Base-by-base conservation (phyloP, 2,113 vertebrate species). In the Turnix velox region DNA sequence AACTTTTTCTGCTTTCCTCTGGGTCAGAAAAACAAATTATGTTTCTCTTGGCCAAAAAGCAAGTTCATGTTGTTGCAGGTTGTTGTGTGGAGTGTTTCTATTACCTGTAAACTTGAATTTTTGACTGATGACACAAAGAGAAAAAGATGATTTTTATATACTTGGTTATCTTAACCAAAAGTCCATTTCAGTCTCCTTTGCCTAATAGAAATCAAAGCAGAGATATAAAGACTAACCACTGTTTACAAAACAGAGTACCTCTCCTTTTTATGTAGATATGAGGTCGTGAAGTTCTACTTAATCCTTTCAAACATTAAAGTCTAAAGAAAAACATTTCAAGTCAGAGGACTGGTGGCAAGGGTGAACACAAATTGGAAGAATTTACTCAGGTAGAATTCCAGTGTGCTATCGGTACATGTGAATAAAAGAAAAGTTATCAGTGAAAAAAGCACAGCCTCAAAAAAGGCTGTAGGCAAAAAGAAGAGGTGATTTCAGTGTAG, bases 21-120 rank as follows among this genome's bases (percentile, higher is more conserved):
- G 42, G 67, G 88, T 84, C 48, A 87, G 57, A 40, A 88, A 96
- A 95, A 81, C 65, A 75, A 94, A 79, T 59, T 88, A 27, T 20
- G 63, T 93, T 95, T 88, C 66, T 59, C 42, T 33, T 59, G 42
- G 61, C 12, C 68, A 77, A 91, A 84, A 88, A 84, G 51, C 6
- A 97, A 88, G 75, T 84, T 83, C 48, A 65, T 43, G 31, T 51
- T 66, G 61, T 35, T 84, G 31, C 54, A 85, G 59, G 15, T 55
- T 86, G 46, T 49, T 71, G 4, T 74, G 35, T 46, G 46, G 54
- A 80, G 15, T 3, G 67, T 95, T 93, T 73, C 46, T 72, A 61
- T 39, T 84, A 88, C 48, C 46, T 82, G 63, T 90, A 96, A 92
- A 79, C 28, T 52, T 12, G 12, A 51, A 16, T 74, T 67, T 91